These are phyloP conservation scores for Aproaerema taeniolella DNA, from an alignment of 2,888 invertebrate genomes.

Conservation along the genomic window DNA sequence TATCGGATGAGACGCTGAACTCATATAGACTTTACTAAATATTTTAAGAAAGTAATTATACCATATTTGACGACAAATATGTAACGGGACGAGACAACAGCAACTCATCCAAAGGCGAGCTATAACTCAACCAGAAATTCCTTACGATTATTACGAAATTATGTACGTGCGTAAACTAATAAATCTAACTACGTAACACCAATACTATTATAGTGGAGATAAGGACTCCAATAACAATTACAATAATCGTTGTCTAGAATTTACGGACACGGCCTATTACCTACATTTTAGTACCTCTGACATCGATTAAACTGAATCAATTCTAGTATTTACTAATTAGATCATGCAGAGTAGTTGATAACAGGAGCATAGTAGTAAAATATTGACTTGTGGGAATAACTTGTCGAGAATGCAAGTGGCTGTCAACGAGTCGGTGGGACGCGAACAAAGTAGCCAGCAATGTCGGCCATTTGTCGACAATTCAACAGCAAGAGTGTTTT, in stretches of 20 bases:
- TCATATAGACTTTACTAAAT: conserved; percentile 35
- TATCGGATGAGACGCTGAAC: conserved; percentile 37
- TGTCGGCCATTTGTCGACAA: conserved; percentile 34
- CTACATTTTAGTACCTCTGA: conserved; percentile 5
- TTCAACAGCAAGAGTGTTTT: conserved; percentile 31
- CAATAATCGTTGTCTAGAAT: conserved; percentile 1
- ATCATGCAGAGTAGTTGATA: not conserved
- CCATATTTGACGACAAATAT: conserved; percentile 20
- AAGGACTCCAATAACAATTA: conserved; percentile 7
- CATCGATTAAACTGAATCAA: conserved; percentile 3
- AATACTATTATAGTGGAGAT: conserved; percentile 1
- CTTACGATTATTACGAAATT: too few relatives aligned
- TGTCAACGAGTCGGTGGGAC: conserved; percentile 14
- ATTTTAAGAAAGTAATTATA: conserved; percentile 40
- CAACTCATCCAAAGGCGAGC: too few relatives aligned
- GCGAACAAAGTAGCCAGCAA: conserved; percentile 36
- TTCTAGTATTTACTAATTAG: not conserved
- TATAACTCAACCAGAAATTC: too few relatives aligned
- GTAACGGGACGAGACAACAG: conserved; percentile 2
- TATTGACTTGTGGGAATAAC: too few relatives aligned
- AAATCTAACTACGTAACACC: not conserved
- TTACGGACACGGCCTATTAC: conserved; percentile 2
- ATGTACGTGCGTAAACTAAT: too few relatives aligned
- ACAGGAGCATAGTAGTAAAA: not conserved
- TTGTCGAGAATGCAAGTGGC: too few relatives aligned